phyloP scores from a whole-genome alignment of 2,113 vertebrate species.

The Edolisoma coerulescens region DNA sequence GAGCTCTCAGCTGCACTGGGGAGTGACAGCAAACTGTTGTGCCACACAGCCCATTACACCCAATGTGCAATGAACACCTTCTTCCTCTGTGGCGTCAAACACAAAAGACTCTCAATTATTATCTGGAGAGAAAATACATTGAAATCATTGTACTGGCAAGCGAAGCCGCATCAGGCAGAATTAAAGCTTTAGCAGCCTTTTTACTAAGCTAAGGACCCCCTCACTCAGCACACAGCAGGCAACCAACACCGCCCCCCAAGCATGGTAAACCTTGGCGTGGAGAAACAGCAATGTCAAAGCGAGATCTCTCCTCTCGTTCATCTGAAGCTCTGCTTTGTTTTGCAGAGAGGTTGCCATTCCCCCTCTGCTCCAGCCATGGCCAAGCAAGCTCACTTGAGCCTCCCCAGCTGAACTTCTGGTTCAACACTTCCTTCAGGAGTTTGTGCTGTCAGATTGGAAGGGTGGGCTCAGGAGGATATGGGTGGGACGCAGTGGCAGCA shows the following conservation, averaged over 20 bases:
- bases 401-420: background rate
- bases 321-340: background rate
- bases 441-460: conserved; percentile 32
- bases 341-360: background rate
- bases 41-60: background rate
- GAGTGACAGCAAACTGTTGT: background rate
- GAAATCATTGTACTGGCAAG: background rate
- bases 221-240: background rate
- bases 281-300: background rate
- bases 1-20: background rate
- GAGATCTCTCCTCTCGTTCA: background rate
- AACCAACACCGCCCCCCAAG: background rate
- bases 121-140: background rate
- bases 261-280: background rate
- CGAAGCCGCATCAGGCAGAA: background rate
- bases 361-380: background rate
- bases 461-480: conserved; percentile 64
- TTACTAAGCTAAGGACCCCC: background rate
- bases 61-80: background rate
- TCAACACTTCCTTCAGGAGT: background rate
- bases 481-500: conserved; percentile 48
- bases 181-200: background rate
- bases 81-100: background rate
- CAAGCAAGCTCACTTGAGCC: background rate
- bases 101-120: background rate